Conservation (phyloP, 2,888 invertebrate species). For the Chymomyza caudatula region DNA sequence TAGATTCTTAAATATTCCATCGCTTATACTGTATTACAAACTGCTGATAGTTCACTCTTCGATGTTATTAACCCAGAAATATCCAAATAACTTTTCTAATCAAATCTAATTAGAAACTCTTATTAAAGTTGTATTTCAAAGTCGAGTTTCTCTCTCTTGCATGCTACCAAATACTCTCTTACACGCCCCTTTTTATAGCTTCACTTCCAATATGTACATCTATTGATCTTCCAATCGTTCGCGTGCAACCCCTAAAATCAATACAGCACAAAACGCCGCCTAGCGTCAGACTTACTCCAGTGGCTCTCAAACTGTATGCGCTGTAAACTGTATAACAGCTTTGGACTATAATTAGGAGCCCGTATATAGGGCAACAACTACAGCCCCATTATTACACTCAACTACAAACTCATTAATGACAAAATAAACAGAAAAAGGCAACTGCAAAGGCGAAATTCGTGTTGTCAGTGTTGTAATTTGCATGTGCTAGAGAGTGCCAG, state of each 20-base stretch:
- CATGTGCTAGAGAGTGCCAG: slow-evolving; percentile 26
- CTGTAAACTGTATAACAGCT: no score
- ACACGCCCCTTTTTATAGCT: neutral
- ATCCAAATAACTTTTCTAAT: no score
- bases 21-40: no score
- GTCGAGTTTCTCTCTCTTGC: neutral
- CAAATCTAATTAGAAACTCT: no score
- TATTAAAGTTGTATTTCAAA: neutral
- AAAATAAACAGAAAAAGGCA: slow-evolving; percentile 52
- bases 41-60: no score
- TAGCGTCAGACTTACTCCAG: slow-evolving; percentile 37
- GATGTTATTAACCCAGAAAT: no score
- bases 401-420: slow-evolving; percentile 68
- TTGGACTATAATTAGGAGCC: slow-evolving; percentile 40
- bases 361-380: neutral
- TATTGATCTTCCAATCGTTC: slow-evolving; percentile 63
- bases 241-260: slow-evolving; percentile 63
- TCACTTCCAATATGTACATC: slow-evolving; percentile 42
- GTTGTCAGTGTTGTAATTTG: slow-evolving; percentile 45
- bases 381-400: slow-evolving; percentile 56
- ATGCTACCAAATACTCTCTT: neutral
- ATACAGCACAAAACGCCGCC: slow-evolving; percentile 48
- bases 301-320: slow-evolving; percentile 44
- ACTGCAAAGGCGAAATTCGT: slow-evolving; percentile 36
- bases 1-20: no score